Percentiles rank a stretch among this genome's conserved stretches.
Evolutionary conservation across 2,113 vertebrate species (phyloP).

Genomic region (Percina caprodes): DNA sequence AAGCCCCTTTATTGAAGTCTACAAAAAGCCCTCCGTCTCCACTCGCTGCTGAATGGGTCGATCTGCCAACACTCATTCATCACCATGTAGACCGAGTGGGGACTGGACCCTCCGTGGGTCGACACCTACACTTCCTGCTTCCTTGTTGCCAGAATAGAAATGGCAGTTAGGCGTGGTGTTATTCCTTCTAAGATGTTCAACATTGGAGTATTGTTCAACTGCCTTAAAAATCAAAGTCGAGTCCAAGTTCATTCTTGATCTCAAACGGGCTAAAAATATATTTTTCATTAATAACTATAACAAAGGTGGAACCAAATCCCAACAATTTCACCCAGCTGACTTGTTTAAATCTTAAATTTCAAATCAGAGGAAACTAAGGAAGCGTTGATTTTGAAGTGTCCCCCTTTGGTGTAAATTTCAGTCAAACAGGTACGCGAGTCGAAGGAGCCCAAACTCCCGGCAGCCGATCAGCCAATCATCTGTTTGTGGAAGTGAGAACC

Average conservation of each 20-base stretch:
- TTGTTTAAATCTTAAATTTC: neutral
- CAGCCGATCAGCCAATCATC: slow-evolving; percentile 51
- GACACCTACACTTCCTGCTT: slow-evolving; percentile 4
- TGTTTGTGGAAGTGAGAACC: slow-evolving; percentile 27
- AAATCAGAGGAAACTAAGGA: neutral
- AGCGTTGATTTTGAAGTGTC: neutral
- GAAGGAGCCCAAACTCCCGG: slow-evolving; percentile 28
- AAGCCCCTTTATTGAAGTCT: neutral
- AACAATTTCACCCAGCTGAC: neutral
- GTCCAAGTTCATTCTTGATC: neutral
- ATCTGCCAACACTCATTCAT: slow-evolving; percentile 8
- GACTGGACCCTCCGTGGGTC: neutral
- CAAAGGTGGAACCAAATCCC: no score
- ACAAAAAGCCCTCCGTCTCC: slow-evolving; percentile 2
- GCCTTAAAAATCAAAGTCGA: neutral
- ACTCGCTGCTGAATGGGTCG: slow-evolving; percentile 12
- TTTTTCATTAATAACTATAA: neutral
- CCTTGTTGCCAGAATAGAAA: neutral
- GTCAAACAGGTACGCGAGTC: neutral
- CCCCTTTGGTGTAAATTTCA: neutral
- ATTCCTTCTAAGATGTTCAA: neutral
- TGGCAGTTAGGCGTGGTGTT: no score
- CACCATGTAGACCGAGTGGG: neutral
- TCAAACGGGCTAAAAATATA: neutral
- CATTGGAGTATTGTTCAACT: neutral